Percentiles rank a stretch among this genome's conserved stretches.
Evolutionary conservation across 1,140 invertebrate genomes (phyloP).

Genomic region (Tenebrio molitor): DNA sequence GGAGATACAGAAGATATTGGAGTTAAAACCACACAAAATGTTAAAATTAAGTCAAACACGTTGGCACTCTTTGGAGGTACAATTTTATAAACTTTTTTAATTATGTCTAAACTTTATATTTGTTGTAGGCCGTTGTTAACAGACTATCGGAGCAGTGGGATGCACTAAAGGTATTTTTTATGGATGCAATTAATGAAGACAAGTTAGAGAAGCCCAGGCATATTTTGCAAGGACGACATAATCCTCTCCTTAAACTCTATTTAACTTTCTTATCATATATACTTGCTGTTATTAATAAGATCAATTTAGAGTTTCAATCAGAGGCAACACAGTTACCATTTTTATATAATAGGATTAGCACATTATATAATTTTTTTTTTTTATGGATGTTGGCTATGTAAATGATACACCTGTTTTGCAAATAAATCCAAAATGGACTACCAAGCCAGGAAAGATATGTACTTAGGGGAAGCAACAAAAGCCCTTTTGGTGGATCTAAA

Average conservation of each 20-base stretch:
- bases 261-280: neutral
- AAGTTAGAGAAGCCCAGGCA: neutral
- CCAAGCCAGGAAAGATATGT: too few relatives aligned
- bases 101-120: too few relatives aligned
- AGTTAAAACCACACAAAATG: slow-evolving; percentile 57
- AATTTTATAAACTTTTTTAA: too few relatives aligned
- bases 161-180: slow-evolving; percentile 47
- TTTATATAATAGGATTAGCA: neutral
- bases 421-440: too few relatives aligned
- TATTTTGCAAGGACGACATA: neutral
- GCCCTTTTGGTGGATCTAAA: too few relatives aligned
- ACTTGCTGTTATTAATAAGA: neutral
- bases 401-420: too few relatives aligned
- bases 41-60: slow-evolving; percentile 48
- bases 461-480: too few relatives aligned
- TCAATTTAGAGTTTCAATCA: neutral
- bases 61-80: too few relatives aligned
- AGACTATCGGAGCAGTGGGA: slow-evolving; percentile 47
- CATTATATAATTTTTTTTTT: too few relatives aligned
- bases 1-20: slow-evolving; percentile 57
- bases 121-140: slow-evolving; percentile 40
- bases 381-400: too few relatives aligned
- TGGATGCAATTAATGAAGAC: neutral
- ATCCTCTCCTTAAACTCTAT: neutral
- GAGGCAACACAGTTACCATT: neutral